A percentile compares a stretch with the other conserved stretches of the same genome.
phyloP scores from a whole-genome alignment of 2,113 vertebrate genomes.

The Arvicanthis niloticus region DNA sequence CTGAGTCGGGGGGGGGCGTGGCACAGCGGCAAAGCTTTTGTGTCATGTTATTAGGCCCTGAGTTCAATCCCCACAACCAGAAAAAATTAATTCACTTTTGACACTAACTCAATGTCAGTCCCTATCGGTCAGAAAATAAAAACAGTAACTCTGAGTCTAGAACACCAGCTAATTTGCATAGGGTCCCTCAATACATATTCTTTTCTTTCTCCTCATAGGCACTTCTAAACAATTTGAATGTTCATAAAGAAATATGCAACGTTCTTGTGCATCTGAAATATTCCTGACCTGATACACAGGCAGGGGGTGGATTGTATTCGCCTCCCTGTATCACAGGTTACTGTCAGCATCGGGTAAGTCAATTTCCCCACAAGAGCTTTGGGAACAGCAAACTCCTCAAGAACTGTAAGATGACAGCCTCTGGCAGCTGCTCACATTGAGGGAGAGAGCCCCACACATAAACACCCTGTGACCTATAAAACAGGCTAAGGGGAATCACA shows the following conservation, averaged over 20 bases:
- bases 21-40: background rate
- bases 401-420: background rate
- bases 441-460: background rate
- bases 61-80: background rate
- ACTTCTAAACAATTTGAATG: background rate
- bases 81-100: background rate
- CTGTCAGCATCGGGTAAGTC: background rate
- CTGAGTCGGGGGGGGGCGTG: fast-evolving
- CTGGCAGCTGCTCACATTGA: background rate
- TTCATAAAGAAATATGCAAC: background rate
- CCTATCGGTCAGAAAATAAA: background rate
- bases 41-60: background rate
- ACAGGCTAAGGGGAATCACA: background rate
- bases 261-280: background rate
- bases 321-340: background rate
- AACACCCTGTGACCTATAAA: background rate
- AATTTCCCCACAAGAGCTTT: background rate
- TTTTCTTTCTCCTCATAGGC: background rate
- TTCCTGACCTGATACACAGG: background rate
- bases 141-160: background rate
- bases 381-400: background rate
- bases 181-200: background rate
- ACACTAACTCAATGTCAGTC: background rate
- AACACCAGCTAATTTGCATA: background rate
- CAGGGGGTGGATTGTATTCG: background rate